Evolutionary conservation across 2,888 invertebrate species (phyloP).

Genomic region (Carabus problematicus): DNA sequence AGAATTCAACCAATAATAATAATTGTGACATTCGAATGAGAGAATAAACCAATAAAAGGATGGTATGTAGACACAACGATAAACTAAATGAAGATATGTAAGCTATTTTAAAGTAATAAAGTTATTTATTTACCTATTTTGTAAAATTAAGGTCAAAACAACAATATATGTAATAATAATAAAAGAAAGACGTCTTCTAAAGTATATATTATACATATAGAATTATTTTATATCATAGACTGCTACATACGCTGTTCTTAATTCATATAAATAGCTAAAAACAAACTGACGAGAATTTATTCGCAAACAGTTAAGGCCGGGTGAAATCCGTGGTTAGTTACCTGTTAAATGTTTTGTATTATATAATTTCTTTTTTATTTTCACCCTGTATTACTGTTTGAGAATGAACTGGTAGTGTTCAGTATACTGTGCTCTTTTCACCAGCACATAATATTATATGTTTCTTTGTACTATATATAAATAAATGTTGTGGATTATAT

Average conservation of each 20-base stretch:
- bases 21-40: conserved; percentile 9
- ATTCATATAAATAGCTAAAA: neutral
- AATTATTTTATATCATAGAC: conserved; percentile 32
- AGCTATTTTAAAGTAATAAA: neutral
- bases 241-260: conserved; percentile 12
- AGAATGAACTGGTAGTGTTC: neutral
- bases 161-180: conserved; percentile 4
- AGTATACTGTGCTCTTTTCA: conserved; percentile 21
- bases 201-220: conserved; percentile 14
- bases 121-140: conserved; percentile 5
- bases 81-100: neutral
- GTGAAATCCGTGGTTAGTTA: conserved; percentile 14
- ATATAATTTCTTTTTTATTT: conserved; percentile 8
- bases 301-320: neutral
- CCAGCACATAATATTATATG: conserved; percentile 26
- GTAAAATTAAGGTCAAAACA: conserved; percentile 13
- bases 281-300: neutral
- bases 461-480: conserved; percentile 40
- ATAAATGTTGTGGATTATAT: conserved; percentile 41
- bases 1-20: conserved; percentile 1
- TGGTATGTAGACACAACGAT: neutral
- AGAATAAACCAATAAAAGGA: neutral
- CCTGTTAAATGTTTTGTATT: conserved; percentile 27
- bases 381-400: neutral
- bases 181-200: conserved; percentile 32